These are phyloP conservation scores for Hydractinia symbiolongicarpus DNA, from an alignment of 30 jellyfish, hydroid and myxozoan species.

Conservation along the genomic window DNA sequence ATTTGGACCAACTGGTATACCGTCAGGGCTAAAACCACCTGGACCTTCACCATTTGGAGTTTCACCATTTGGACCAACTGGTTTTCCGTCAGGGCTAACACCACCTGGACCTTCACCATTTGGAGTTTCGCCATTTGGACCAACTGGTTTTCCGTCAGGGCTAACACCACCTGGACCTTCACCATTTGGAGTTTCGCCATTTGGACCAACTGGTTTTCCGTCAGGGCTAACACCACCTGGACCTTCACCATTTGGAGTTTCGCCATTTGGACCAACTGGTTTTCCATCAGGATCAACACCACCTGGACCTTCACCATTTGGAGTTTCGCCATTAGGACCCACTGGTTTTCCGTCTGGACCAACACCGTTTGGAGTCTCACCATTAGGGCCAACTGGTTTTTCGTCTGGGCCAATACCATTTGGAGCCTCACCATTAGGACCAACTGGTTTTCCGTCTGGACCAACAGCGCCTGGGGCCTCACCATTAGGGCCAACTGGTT, in stretches of 20 bases:
- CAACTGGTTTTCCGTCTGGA: constrained; percentile 30
- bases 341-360: constrained; percentile 37
- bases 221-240: constrained; percentile 10
- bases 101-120: not conserved
- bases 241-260: constrained; percentile 8
- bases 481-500: constrained; percentile 17
- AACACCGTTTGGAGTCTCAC: constrained; percentile 8
- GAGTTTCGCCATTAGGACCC: constrained; percentile 16
- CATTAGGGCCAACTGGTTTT: constrained; percentile 19
- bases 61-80: constrained; percentile 31
- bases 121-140: constrained; percentile 29
- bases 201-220: constrained; percentile 1
- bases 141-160: constrained; percentile 33
- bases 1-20: constrained; percentile 32
- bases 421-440: constrained; percentile 26
- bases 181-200: not conserved
- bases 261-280: constrained; percentile 22
- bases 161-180: constrained; percentile 6
- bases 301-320: constrained; percentile 8
- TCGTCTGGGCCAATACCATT: constrained; percentile 37
- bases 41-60: constrained; percentile 30
- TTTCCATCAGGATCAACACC: constrained; percentile 5
- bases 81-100: constrained; percentile 25
- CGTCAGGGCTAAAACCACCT: constrained; percentile 35
- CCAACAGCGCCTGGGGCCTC: constrained; percentile 18